Percentiles rank a stretch among this genome's conserved stretches.
Conservation (phyloP, 37 sponge, comb jelly and placozoan genomes). For the Spongia lamella region DNA sequence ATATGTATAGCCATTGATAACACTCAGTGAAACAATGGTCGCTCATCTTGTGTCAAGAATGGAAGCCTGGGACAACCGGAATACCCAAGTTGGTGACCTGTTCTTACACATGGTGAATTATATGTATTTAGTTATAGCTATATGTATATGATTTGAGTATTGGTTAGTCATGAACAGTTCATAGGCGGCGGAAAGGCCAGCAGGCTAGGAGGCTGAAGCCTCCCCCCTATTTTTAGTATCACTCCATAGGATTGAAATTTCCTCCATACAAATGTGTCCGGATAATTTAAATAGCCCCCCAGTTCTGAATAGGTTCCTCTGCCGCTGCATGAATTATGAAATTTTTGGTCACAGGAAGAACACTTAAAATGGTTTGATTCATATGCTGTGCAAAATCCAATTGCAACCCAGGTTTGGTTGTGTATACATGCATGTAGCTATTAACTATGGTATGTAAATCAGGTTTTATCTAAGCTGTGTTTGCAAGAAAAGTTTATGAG, state of each 20-base stretch:
- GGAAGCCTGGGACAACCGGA: slow-evolving; percentile 75
- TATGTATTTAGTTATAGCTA: neutral
- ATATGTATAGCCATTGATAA: slow-evolving; percentile 67
- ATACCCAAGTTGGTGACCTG: slow-evolving; percentile 68
- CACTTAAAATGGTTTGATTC: slow-evolving; percentile 74
- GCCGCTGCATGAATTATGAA: too few species aligned
- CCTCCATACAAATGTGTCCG: too few species aligned
- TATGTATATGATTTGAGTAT: too few species aligned
- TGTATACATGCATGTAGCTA: neutral
- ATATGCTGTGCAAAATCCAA: slow-evolving; percentile 67
- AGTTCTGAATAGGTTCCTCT: too few species aligned
- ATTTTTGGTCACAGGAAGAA: slow-evolving; percentile 43
- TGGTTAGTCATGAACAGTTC: too few species aligned
- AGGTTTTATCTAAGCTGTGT: slow-evolving; percentile 47
- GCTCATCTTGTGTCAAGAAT: slow-evolving; percentile 63
- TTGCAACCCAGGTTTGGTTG: slow-evolving; percentile 55
- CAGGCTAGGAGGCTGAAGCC: too few species aligned
- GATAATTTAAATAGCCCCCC: too few species aligned
- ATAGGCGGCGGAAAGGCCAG: too few species aligned
- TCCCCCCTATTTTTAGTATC: too few species aligned
- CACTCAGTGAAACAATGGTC: slow-evolving; percentile 41
- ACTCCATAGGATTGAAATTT: too few species aligned
- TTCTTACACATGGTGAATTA: slow-evolving; percentile 68
- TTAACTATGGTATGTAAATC: neutral
- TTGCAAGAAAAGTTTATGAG: slow-evolving; percentile 60